These are phyloP conservation scores for Gallinago stenura DNA, from an alignment of 2,797 vertebrate genomes.

Conservation along the genomic window DNA sequence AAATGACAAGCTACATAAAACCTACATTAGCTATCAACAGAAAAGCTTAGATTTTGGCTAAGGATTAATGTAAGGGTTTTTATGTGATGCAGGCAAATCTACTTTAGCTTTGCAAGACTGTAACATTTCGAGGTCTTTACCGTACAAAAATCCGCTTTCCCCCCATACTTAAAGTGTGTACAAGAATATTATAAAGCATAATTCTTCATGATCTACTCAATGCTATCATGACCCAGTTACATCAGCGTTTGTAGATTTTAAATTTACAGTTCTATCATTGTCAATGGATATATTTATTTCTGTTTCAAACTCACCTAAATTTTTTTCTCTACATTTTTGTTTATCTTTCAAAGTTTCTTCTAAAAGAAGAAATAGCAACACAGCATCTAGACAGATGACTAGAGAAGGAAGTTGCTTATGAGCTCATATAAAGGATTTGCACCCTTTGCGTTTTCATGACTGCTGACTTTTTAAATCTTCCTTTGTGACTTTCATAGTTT, in stretches of 20 bases:
- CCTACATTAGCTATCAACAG: conserved; percentile 8
- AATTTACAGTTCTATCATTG: background rate
- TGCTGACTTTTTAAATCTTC: background rate
- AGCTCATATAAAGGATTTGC: background rate
- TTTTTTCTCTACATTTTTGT: background rate
- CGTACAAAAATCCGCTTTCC: conserved; percentile 47
- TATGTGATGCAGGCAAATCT: conserved; percentile 43
- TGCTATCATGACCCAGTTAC: background rate
- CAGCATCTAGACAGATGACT: background rate
- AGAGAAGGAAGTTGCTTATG: background rate
- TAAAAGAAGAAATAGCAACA: background rate
- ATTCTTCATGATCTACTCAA: conserved; percentile 38
- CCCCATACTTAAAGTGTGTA: background rate
- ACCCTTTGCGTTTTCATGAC: background rate
- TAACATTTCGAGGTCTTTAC: conserved; percentile 1
- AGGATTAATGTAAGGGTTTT: conserved; percentile 60
- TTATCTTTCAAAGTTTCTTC: background rate
- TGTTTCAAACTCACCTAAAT: background rate
- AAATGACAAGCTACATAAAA: background rate
- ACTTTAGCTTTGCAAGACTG: conserved; percentile 40
- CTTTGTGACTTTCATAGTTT: background rate
- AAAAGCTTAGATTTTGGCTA: conserved; percentile 13
- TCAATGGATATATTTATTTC: background rate
- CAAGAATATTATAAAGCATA: conserved; percentile 30
- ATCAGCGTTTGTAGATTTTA: background rate